phyloP scores from a whole-genome alignment of 2,113 vertebrate genomes.

The Trogon surrucura region DNA sequence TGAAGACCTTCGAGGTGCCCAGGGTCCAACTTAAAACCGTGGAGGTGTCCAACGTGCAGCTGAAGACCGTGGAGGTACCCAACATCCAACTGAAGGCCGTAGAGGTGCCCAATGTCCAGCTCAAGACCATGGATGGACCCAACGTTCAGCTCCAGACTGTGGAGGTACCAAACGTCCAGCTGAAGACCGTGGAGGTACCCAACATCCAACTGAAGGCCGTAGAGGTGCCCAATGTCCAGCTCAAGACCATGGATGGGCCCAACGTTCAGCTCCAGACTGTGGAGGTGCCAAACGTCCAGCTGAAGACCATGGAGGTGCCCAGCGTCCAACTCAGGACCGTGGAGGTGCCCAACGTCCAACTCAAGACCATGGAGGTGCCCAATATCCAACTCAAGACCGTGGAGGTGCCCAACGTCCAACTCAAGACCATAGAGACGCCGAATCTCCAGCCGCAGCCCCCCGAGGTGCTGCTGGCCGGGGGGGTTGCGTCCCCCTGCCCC shows the following conservation, averaged over 20 bases:
- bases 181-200: background rate
- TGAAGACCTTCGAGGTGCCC: background rate
- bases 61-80: background rate
- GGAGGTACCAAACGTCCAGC: conserved; percentile 5
- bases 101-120: background rate
- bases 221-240: background rate
- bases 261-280: no score
- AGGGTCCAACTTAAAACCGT: background rate
- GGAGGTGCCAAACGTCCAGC: no score
- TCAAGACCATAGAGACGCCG: background rate
- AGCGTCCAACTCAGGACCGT: background rate
- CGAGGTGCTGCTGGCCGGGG: background rate
- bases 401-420: background rate
- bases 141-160: no score
- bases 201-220: background rate
- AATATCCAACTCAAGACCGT: background rate
- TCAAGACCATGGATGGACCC: background rate
- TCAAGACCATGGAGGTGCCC: background rate
- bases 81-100: background rate
- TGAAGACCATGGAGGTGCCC: background rate
- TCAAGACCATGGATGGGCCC: no score
- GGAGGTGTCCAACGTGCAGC: background rate
- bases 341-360: background rate
- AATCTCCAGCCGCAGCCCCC: conserved; percentile 8
- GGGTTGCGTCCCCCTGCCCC: background rate